Percentiles rank a stretch among this genome's conserved stretches.
Evolutionary conservation across 2,888 invertebrate species (phyloP).

Genomic region (Ditylenchus weischeri): DNA sequence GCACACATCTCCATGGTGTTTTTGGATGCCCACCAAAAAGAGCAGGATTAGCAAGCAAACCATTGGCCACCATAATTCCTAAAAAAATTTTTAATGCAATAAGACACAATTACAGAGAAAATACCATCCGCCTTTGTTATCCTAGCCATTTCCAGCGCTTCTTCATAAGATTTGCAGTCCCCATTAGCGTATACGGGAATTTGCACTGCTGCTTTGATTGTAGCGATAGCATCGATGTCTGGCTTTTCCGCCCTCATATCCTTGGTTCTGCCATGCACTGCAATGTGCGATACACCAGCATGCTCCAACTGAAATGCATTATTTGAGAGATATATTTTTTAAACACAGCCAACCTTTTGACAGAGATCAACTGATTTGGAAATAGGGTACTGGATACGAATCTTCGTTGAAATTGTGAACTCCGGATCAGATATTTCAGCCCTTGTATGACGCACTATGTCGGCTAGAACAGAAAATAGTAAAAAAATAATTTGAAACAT

Average conservation of each 20-base stretch:
- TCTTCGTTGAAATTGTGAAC: constrained; percentile 87
- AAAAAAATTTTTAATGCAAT: constrained; percentile 26
- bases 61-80: constrained; percentile 87
- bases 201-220: constrained; percentile 64
- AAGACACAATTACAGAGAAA: too few relatives aligned
- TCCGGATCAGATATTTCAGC: constrained; percentile 69
- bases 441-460: constrained; percentile 75
- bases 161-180: constrained; percentile 73
- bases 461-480: constrained; percentile 55
- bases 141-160: constrained; percentile 70
- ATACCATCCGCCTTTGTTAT: constrained; percentile 70
- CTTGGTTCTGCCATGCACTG: constrained; percentile 87
- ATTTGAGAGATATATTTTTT: too few relatives aligned
- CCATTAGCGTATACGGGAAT: constrained; percentile 90
- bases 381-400: constrained; percentile 74
- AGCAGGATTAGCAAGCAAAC: constrained; percentile 83
- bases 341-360: constrained; percentile 36
- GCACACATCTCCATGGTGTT: constrained; percentile 76
- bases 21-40: constrained; percentile 73
- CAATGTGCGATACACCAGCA: constrained; percentile 81
- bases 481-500: too few relatives aligned
- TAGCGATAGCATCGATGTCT: constrained; percentile 71
- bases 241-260: constrained; percentile 64
- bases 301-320: constrained; percentile 65
- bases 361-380: constrained; percentile 72